These are phyloP conservation scores for Petaurus breviceps DNA, from an alignment of 2,113 vertebrate genomes.

Conservation along the genomic window DNA sequence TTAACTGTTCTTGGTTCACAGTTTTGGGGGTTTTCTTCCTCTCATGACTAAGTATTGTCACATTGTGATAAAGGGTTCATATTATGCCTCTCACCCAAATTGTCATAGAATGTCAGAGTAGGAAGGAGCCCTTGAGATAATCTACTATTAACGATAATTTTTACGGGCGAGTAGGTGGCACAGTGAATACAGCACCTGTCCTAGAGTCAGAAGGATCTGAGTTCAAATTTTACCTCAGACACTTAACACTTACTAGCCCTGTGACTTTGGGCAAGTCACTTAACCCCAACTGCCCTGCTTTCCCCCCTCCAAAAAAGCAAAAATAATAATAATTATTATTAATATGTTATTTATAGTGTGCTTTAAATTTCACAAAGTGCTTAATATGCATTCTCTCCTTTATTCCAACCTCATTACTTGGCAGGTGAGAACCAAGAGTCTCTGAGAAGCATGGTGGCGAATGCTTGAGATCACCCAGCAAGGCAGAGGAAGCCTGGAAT, in stretches of 20 bases:
- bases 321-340: neutral
- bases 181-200: no score
- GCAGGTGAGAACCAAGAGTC: neutral
- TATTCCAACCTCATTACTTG: neutral
- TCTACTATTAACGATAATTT: neutral
- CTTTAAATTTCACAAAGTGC: neutral
- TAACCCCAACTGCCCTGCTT: no score
- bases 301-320: no score
- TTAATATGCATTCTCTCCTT: neutral
- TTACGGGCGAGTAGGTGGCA: no score
- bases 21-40: neutral
- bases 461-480: neutral
- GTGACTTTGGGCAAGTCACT: no score
- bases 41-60: constrained; percentile 40
- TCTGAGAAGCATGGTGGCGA: neutral
- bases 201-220: no score
- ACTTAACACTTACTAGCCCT: no score
- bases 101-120: constrained; percentile 6
- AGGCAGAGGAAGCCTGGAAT: neutral
- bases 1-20: neutral
- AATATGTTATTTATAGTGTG: neutral
- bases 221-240: no score
- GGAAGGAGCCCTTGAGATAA: neutral
- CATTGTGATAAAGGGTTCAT: constrained; percentile 20
- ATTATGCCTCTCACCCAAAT: constrained; percentile 11